Conservation (phyloP, 2,113 vertebrate genomes). For the Nanger granti region DNA sequence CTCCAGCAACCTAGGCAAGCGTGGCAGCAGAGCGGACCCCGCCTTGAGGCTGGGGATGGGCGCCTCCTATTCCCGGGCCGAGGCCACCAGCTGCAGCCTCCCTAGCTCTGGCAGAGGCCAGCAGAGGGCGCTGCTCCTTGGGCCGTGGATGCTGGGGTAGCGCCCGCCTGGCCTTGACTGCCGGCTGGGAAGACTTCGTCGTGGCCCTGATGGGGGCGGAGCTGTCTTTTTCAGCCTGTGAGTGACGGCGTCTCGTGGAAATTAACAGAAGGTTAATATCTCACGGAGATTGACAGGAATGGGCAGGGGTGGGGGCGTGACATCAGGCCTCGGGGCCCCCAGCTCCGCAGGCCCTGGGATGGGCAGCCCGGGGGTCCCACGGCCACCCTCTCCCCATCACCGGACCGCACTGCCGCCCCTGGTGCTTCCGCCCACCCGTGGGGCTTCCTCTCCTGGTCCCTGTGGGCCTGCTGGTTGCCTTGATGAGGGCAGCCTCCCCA, state of each 20-base stretch:
- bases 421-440: neutral
- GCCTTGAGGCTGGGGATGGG: neutral
- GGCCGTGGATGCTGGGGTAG: neutral
- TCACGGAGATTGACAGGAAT: neutral
- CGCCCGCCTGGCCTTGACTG: neutral
- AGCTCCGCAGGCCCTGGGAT: neutral
- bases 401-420: neutral
- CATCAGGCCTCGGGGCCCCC: neutral
- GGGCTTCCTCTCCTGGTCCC: neutral
- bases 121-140: neutral
- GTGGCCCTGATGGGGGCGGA: neutral
- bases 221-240: rapidly evolving
- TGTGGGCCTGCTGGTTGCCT: neutral
- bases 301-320: neutral
- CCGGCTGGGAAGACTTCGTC: no score
- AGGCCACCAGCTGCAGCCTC: neutral
- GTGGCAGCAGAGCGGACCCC: constrained; percentile 69
- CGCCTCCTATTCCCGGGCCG: neutral
- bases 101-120: rapidly evolving
- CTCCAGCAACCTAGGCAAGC: neutral
- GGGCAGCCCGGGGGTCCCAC: no score
- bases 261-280: neutral
- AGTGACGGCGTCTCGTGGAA: neutral
- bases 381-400: neutral
- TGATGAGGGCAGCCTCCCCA: neutral